A percentile compares a stretch with the other conserved stretches of the same genome.
These are phyloP conservation scores for Tenodera sinensis DNA, from an alignment of 2,888 invertebrate species.

Conservation along the genomic window DNA sequence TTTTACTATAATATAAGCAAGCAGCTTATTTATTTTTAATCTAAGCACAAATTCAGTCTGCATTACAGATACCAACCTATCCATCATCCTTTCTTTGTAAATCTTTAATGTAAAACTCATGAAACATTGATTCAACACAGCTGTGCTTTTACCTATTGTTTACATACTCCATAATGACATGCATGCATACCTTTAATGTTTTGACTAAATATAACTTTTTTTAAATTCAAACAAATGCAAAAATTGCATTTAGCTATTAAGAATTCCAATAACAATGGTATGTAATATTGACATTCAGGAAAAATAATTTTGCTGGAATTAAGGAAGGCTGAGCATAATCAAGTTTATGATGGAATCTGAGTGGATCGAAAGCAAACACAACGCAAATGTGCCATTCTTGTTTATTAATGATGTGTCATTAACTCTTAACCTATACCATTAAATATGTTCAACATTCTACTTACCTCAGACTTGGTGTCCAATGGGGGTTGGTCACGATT, in stretches of 20 bases:
- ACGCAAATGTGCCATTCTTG: background rate
- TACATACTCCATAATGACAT: background rate
- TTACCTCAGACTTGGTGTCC: constrained; percentile 71
- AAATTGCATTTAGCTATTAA: background rate
- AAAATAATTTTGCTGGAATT: too few relatives aligned
- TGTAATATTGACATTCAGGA: background rate
- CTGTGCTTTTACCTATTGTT: background rate
- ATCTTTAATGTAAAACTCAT: background rate
- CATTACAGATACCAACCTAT: background rate
- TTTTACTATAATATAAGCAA: too few relatives aligned
- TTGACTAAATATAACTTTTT: background rate
- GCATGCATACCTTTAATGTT: background rate
- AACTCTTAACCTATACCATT: background rate
- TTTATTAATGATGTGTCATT: background rate
- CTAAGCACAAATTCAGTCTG: background rate
- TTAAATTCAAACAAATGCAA: background rate
- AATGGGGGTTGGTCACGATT: constrained; percentile 57
- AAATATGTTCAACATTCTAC: background rate
- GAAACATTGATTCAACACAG: background rate
- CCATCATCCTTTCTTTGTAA: background rate
- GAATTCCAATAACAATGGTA: background rate
- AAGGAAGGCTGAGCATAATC: too few relatives aligned
- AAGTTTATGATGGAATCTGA: too few relatives aligned
- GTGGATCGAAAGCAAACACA: too few relatives aligned
- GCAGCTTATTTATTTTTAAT: too few relatives aligned